Evolutionary conservation across 30 jellyfish, hydroid and myxozoan species (phyloP), one percentile per base, ranked within the genome.

Genomic region (Hydra vulgaris): DNA sequence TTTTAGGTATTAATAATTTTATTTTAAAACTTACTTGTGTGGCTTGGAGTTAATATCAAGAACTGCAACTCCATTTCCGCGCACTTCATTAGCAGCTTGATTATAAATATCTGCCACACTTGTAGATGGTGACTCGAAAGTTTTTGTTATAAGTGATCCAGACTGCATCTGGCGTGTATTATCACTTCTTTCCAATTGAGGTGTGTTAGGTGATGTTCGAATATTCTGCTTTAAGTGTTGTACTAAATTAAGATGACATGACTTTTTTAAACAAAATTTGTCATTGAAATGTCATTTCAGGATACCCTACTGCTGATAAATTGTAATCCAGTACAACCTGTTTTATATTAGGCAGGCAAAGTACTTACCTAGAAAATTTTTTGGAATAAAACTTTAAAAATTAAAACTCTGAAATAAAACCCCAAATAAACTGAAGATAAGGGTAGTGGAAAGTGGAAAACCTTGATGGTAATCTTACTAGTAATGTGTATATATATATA

Each of bases 161-260:
- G 87, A 23, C 26, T 8, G 23, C 17, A 80, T 74, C 52, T 70
- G 88, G 69, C 81, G 93, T 69, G 82, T 85, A 71, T 86, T 94
- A n/a, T 61, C 84, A 24, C 83, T 79, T 18, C 88, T 78, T 15
- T 96, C 96, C 68, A 96, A 83, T 26, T 89, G 78, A 0, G 99
- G 96, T 7, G 86, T 93, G 69, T 95, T 88, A 54, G 95, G 78
- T 17, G 96, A 74, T 17, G 96, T 61, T 15, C 96, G 95, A 8
- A 85, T 70, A 40, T 54, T 75, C 26, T 89, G 56, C 80, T 87
- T 87, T 66, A 88, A 17, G n/a, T 82, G 95, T 19, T 74, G 84
- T 56, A 90, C 97, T 90, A 74, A 68, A 23, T n/a, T 3, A 68
- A 23, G 7, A 15, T 40, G 5, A 40, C 12, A 40, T 3, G 8